A percentile compares a stretch with the other conserved stretches of the same genome.
These are phyloP conservation scores for Henricia sp. DNA, from an alignment of 53 echinoderm and acorn worm genomes.

Conservation along the genomic window DNA sequence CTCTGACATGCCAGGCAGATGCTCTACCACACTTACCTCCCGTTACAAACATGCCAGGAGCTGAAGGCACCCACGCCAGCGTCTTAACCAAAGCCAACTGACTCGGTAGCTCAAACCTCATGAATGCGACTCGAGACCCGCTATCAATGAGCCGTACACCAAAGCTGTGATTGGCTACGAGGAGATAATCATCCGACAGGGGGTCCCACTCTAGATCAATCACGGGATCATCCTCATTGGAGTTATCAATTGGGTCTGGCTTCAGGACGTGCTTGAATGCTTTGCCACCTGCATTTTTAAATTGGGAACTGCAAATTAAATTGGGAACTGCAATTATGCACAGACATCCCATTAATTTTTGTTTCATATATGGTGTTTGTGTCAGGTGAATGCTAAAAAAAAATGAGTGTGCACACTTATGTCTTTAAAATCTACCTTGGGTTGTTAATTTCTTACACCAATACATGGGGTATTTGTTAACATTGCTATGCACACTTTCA, in stretches of 20 bases:
- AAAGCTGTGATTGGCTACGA: slow-evolving; percentile 72
- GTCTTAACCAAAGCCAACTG: slow-evolving; percentile 76
- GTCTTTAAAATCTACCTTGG: too few relatives aligned
- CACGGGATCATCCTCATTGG: slow-evolving; percentile 93
- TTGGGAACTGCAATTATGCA: too few relatives aligned
- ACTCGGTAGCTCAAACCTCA: slow-evolving; percentile 87
- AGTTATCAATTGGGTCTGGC: slow-evolving; percentile 64
- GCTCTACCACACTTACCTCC: slow-evolving; percentile 76
- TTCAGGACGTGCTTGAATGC: slow-evolving; percentile 79
- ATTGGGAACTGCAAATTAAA: too few relatives aligned
- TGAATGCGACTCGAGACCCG: slow-evolving; percentile 72
- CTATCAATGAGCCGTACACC: slow-evolving; percentile 89
- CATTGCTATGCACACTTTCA: too few relatives aligned
- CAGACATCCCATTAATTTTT: too few relatives aligned
- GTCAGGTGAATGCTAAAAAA: too few relatives aligned
- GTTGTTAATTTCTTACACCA: too few relatives aligned
- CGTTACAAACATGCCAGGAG: slow-evolving; percentile 98
- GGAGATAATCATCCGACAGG: slow-evolving; percentile 86
- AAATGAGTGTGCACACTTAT: too few relatives aligned
- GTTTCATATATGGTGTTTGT: too few relatives aligned
- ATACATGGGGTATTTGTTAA: too few relatives aligned
- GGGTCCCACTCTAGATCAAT: slow-evolving; percentile 96
- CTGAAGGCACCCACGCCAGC: slow-evolving; percentile 95
- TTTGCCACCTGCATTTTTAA: slow-evolving; percentile 77
- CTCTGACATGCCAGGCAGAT: too few relatives aligned